These are phyloP conservation scores for Aphelinus certus DNA, from an alignment of 1,140 invertebrate genomes.

Conservation along the genomic window DNA sequence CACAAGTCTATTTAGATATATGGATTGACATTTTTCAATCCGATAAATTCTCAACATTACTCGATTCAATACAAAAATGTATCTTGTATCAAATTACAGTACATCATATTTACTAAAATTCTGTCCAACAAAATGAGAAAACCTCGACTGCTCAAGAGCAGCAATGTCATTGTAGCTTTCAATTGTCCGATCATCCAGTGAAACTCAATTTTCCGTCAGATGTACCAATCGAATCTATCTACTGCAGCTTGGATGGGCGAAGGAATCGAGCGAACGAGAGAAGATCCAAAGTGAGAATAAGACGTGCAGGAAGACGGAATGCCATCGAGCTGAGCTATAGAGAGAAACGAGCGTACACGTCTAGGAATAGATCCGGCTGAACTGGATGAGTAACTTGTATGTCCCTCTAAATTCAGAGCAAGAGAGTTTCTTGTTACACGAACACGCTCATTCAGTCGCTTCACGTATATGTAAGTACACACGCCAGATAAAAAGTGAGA, in stretches of 20 bases:
- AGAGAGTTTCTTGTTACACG: constrained; percentile 43
- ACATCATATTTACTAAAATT: too few relatives aligned
- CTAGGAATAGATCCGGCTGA: constrained; percentile 45
- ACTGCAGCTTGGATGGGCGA: background rate
- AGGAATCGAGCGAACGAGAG: constrained; percentile 7
- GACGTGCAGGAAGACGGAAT: background rate
- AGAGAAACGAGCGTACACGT: background rate
- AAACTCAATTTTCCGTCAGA: background rate
- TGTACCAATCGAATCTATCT: background rate
- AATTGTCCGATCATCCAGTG: too few relatives aligned
- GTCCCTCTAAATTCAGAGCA: constrained; percentile 47
- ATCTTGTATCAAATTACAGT: background rate
- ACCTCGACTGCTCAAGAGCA: too few relatives aligned
- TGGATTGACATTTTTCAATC: too few relatives aligned
- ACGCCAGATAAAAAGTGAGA: too few relatives aligned
- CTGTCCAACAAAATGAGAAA: too few relatives aligned
- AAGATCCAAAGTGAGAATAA: constrained; percentile 30
- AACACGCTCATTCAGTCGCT: background rate
- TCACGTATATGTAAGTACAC: too few relatives aligned
- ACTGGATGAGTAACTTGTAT: constrained; percentile 41
- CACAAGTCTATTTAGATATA: too few relatives aligned
- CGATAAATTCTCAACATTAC: too few relatives aligned
- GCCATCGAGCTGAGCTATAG: background rate
- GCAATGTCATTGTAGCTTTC: too few relatives aligned
- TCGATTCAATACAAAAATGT: too few relatives aligned